A percentile compares a stretch with the other conserved stretches of the same genome.
Conservation (phyloP, 2,113 vertebrate species). For the Solea solea region DNA sequence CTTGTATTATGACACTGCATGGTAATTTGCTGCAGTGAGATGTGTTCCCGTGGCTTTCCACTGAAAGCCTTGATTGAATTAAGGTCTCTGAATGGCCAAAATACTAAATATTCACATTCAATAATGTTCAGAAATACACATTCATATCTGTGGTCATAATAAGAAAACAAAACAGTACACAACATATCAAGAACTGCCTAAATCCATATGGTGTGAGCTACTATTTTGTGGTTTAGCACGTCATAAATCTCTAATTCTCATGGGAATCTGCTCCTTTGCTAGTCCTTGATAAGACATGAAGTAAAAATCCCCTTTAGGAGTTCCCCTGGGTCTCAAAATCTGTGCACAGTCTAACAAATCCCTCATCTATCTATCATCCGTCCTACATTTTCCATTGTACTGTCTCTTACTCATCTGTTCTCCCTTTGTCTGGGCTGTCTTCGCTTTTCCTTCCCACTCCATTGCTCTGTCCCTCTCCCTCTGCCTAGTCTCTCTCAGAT, state of each 20-base stretch:
- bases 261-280: constrained; percentile 36
- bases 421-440: constrained; percentile 19
- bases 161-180: constrained; percentile 8
- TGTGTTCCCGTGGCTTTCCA: background rate
- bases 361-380: constrained; percentile 48
- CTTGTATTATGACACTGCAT: constrained; percentile 4
- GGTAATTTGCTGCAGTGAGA: constrained; percentile 16
- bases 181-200: constrained; percentile 2
- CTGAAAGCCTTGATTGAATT: background rate
- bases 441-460: background rate
- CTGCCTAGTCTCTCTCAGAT: constrained; percentile 14
- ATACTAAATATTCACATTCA: background rate
- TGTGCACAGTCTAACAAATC: constrained; percentile 48
- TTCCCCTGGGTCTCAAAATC: constrained; percentile 55
- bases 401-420: constrained; percentile 44
- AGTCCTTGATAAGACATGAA: constrained; percentile 18
- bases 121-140: background rate
- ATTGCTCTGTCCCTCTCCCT: constrained; percentile 19
- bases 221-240: constrained; percentile 49
- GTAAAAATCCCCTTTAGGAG: constrained; percentile 15
- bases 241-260: constrained; percentile 64
- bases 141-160: background rate
- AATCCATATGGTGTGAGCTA: constrained; percentile 26
- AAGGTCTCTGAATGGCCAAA: background rate
- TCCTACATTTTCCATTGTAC: constrained; percentile 36